A percentile compares a stretch with the other conserved stretches of the same genome.
These are phyloP conservation scores for Omphaloscelis lunosa DNA, from an alignment of 2,888 invertebrate genomes.

Conservation along the genomic window DNA sequence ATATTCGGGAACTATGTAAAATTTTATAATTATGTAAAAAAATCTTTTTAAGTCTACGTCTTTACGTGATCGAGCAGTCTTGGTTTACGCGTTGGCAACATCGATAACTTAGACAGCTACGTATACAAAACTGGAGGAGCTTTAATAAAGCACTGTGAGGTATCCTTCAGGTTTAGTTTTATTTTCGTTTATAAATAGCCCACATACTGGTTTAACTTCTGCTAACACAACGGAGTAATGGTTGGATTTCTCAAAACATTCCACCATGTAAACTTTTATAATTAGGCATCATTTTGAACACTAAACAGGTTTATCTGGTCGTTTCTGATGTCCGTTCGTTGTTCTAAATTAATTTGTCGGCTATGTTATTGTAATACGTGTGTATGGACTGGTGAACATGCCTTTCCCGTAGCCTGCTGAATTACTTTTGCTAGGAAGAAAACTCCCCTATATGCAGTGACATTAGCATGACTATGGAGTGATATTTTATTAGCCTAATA, in stretches of 20 bases:
- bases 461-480: background rate
- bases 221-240: conserved; percentile 57
- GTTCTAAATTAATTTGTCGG: conserved; percentile 52
- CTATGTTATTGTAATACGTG: background rate
- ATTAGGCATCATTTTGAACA: conserved; percentile 69
- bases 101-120: conserved; percentile 53
- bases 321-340: conserved; percentile 48
- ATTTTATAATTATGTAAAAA: too few relatives aligned
- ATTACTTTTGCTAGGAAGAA: background rate
- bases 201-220: conserved; percentile 67
- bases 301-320: conserved; percentile 74
- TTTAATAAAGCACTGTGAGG: conserved; percentile 65
- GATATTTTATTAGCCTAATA: background rate
- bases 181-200: conserved; percentile 79
- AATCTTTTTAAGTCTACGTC: background rate
- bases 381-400: background rate
- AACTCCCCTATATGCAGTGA: too few relatives aligned
- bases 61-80: background rate
- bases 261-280: conserved; percentile 63
- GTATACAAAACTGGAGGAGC: conserved; percentile 62
- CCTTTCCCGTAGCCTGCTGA: background rate
- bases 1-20: background rate
- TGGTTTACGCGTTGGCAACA: conserved; percentile 49
- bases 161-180: conserved; percentile 68
- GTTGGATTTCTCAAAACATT: conserved; percentile 65